These are phyloP conservation scores for Mesoligia furuncula DNA, from an alignment of 2,888 invertebrate genomes.

Conservation along the genomic window DNA sequence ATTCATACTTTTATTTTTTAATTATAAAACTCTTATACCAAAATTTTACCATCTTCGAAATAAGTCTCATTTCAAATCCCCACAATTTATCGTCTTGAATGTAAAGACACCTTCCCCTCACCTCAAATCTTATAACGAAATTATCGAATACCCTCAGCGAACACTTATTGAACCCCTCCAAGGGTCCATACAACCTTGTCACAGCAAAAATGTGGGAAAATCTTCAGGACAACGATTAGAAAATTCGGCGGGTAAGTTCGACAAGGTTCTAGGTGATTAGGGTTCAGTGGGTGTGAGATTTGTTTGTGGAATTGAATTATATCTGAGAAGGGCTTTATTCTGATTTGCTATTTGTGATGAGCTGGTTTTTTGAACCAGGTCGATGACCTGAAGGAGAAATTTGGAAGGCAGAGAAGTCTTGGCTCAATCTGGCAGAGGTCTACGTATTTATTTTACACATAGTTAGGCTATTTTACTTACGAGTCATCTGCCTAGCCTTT, in stretches of 20 bases:
- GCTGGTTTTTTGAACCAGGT: neutral
- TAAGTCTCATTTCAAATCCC: constrained; percentile 36
- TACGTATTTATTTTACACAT: too few species aligned
- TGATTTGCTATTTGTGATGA: constrained; percentile 10
- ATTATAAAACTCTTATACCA: neutral
- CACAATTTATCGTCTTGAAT: constrained; percentile 52
- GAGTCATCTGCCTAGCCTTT: too few species aligned
- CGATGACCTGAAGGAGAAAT: neutral
- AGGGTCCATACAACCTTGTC: constrained; percentile 45
- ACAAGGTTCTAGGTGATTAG: constrained; percentile 56
- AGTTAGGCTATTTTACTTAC: too few species aligned
- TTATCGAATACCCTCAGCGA: constrained; percentile 51
- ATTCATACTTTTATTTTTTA: too few species aligned
- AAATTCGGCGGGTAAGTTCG: constrained; percentile 34
- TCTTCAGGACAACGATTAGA: constrained; percentile 40
- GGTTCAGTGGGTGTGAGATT: constrained; percentile 51
- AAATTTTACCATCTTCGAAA: neutral
- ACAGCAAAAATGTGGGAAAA: constrained; percentile 37
- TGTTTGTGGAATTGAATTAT: constrained; percentile 37
- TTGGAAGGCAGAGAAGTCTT: neutral
- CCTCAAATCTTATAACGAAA: constrained; percentile 66
- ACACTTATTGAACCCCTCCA: constrained; percentile 53
- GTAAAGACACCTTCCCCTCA: constrained; percentile 51
- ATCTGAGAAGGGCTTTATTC: neutral
- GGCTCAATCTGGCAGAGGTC: neutral